These are phyloP conservation scores for Apteryx owenii DNA, from an alignment of 2,113 vertebrate species.

Conservation along the genomic window DNA sequence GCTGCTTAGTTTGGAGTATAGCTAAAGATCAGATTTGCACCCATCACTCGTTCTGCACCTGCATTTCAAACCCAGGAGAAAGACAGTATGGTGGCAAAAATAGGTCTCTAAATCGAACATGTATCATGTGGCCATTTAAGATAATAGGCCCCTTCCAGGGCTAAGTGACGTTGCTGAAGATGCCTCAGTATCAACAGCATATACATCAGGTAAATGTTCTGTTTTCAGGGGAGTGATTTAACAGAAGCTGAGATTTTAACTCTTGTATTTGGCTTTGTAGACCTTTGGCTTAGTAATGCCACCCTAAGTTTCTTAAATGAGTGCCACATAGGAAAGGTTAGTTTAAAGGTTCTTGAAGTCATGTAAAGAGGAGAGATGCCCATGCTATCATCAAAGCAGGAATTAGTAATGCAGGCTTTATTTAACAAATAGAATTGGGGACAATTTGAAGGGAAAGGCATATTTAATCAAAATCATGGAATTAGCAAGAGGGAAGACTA, in stretches of 20 bases:
- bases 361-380: background rate
- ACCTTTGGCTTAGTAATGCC: background rate
- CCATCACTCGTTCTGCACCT: background rate
- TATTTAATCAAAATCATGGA: background rate
- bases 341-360: background rate
- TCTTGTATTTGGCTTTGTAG: background rate
- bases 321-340: background rate
- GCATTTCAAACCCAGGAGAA: background rate
- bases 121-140: background rate
- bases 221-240: background rate
- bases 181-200: rapidly evolving
- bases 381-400: background rate
- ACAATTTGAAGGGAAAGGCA: background rate
- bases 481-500: background rate
- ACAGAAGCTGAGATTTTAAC: background rate
- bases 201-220: background rate
- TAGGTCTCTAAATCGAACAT: background rate
- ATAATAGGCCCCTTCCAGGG: background rate
- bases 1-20: background rate
- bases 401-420: background rate
- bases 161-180: background rate
- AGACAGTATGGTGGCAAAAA: background rate
- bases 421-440: background rate
- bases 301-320: background rate
- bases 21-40: background rate